Evolutionary conservation across 2,797 vertebrate genomes (phyloP), one percentile per base, ranked within the genome.

Genomic region (Etheostoma perlongum): DNA sequence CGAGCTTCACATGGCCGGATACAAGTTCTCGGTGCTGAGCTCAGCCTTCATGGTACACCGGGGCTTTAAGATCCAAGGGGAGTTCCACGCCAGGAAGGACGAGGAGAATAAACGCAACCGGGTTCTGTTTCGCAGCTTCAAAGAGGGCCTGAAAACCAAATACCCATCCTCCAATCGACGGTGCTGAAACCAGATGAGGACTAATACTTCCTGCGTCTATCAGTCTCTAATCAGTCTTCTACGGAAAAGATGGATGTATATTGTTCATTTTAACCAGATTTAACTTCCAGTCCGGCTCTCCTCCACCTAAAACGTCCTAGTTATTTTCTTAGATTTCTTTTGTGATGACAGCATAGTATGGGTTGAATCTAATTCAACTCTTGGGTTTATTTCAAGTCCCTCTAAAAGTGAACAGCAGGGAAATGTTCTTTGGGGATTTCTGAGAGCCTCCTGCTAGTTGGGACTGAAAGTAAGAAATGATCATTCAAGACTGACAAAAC

Each of bases 41-140:
- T 95, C 96, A 0, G 97, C 96, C 53, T 99, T 97, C 46, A 91
- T 98, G 49, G 93, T 96, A 57, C 97, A 99, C 86, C 91, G 93
- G 0, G 97, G 97, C 65, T 97, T 97, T 92, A 99, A 99, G 87
- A 93, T 96, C 82, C 91, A 96, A 10, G 94, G 96, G 1, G 95
- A 96, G 49, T 98, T 99, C 89, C 97, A 98, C 58, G 89, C 92
- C 23, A 93, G 78, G 68, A 97, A 97, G 59, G 97, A 98, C 42
- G 96, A 95, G 27, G 97, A 99, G 93, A 97, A 98, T 92, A 93
- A 92, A 23, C 95, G 64, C 44, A 99, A 98, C 92, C 95, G 97
- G 1, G 74, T 93, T n/a, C 95, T 97, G 65, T 99, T 96, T 85
- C 96, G 96, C 2, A 94, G 81, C 82, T 99, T 99, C 93, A 97